Base-by-base conservation (phyloP, 2,888 invertebrate species). In the Andrena praecox region DNA sequence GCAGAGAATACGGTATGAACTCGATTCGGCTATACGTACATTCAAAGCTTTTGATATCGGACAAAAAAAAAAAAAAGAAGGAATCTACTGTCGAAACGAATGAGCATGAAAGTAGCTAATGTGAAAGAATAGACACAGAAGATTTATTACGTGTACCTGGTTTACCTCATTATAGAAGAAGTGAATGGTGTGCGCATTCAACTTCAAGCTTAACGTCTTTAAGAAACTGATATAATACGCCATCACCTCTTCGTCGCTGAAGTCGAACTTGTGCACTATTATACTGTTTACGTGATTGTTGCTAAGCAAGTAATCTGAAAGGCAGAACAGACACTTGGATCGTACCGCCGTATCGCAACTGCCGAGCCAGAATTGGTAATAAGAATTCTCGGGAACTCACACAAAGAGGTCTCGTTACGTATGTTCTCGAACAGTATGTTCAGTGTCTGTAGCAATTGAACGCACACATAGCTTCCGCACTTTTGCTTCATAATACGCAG, bases 271-370 rank as follows among this genome's bases (percentile, higher is more conserved):
- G 95, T 99, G 99, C 73, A 99, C 98, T 93, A 99, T 99, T 93
- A 99, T 99, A 67, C 98, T 99, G 95, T 99, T 99, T 54, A 99
- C 99, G 95, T 99, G 99, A 94, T 99, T 99, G 94, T 99, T 99
- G 92, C 99, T 99, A 76, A 99, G 95, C 75, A 99, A 95, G 94
- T 99, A 99, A 96, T 99, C 99, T 99, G 95, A 82, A 96, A 96
- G 80, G 81, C 89, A 88, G 85, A 56, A 27, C 10, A 24, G 63
- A 52, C n/a, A 33, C 60, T 27, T 69, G 0, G 50, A 12, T 76
- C 24, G 0, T 2, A 54, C 31, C 7, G 69, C 33, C 24, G 12
- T 33, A 6, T 48, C 20, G 16, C 1, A n/a, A 31, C 1, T 16
- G 4, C 27, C 3, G 1, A 20, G 50, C 48, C 10, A 16, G 8